Evolutionary conservation across 2,888 invertebrate species (phyloP), one percentile per base, ranked within the genome.

Genomic region (Frankliniella fusca): DNA sequence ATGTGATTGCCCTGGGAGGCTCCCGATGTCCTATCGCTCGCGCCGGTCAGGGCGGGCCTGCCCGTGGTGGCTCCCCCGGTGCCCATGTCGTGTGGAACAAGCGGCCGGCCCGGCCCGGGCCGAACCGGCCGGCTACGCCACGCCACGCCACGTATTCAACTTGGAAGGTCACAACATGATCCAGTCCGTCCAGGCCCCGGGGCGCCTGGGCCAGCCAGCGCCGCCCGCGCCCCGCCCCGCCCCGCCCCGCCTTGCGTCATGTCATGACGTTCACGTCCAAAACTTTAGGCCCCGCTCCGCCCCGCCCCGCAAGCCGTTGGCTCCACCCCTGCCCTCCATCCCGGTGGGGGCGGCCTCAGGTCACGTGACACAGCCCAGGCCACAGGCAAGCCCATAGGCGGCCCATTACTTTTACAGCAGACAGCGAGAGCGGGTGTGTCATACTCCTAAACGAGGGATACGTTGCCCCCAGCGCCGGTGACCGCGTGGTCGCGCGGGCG

Each of bases 81-180:
- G 54, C 18, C 54, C 54, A 54, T 54, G 54, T 15, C 54, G 20
- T 20, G 54, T 54, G 38, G 38, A 38, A 38, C 38, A 9, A 54
- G 54, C 54, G 15, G 54, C 54, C 54, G 18, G 54, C 61, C 15
- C 61, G 15, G 61, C 1, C 18, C 61, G 61, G 15, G 54, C 5
- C 54, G 54, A 9, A 15, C 10, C 50, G 18, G 54, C 54, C 54
- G 18, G n/a, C 70, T 23, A 11, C n/a, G n/a, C 23, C 20, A 20
- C 65, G n/a, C 65, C 65, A 9, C 9, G n/a, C 15, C 65, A 65
- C n/a, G 54, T 18, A 54, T 27, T 76, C 70, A 76, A 76, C 70
- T 76, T 76, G 70, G 70, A 76, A 76, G 70, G 70, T 23, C 70
- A 76, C 70, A 61, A 76, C 70, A 76, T 76, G 27, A 76, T 76